A percentile compares a stretch with the other conserved stretches of the same genome.
Conservation (phyloP, 2,888 invertebrate species). For the Diarsia brunnea region DNA sequence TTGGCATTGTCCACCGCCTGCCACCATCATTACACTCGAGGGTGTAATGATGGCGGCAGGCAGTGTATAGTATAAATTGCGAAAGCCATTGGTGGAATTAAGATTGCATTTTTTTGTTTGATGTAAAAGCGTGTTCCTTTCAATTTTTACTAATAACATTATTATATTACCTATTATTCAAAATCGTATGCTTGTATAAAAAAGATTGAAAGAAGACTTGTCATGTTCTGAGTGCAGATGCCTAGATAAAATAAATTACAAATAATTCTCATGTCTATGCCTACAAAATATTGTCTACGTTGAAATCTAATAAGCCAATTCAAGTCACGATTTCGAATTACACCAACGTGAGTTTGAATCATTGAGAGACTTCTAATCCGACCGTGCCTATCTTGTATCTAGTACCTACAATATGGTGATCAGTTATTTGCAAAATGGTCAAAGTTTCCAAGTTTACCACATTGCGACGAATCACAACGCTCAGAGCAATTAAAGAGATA, state of each 20-base stretch:
- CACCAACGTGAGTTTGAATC: slow-evolving; percentile 4
- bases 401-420: slow-evolving; percentile 38
- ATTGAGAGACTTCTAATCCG: slow-evolving; percentile 27
- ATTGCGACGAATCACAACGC: slow-evolving; percentile 60
- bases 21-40: too few species aligned
- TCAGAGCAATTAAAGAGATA: slow-evolving; percentile 72
- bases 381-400: slow-evolving; percentile 33
- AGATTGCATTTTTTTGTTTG: too few species aligned
- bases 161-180: too few species aligned
- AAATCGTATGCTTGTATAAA: too few species aligned
- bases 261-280: slow-evolving; percentile 9
- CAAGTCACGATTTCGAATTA: slow-evolving; percentile 36
- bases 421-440: slow-evolving; percentile 67
- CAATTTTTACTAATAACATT: too few species aligned
- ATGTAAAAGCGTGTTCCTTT: too few species aligned
- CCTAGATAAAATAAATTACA: not conserved
- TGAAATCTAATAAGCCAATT: slow-evolving; percentile 37
- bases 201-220: slow-evolving; percentile 2
- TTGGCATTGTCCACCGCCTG: too few species aligned
- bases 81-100: too few species aligned
- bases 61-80: too few species aligned
- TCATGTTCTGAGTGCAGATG: slow-evolving; percentile 1
- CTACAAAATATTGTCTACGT: not conserved
- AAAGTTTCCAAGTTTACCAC: slow-evolving; percentile 70
- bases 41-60: too few species aligned